A percentile compares a stretch with the other conserved stretches of the same genome.
These are phyloP conservation scores for Phorcus lineatus DNA, from an alignment of 2,888 invertebrate genomes.

Conservation along the genomic window DNA sequence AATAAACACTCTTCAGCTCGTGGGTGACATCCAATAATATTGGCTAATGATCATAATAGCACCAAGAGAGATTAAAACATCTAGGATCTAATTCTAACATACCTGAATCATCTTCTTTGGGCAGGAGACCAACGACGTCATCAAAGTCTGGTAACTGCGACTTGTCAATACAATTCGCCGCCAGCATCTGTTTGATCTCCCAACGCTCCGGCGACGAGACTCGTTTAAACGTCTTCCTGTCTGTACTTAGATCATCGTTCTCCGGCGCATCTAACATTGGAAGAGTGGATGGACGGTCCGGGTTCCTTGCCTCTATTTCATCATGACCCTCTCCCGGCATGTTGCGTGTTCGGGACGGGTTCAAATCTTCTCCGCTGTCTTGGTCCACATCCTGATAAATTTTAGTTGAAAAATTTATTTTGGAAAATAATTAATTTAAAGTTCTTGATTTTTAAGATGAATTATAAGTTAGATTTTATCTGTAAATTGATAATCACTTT, in stretches of 20 bases:
- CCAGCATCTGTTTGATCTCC: conserved; percentile 98
- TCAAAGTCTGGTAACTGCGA: conserved; percentile 98
- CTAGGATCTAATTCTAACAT: not conserved
- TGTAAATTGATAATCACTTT: no score
- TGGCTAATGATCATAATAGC: not conserved
- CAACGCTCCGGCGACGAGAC: conserved; percentile 96
- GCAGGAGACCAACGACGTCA: conserved; percentile 93
- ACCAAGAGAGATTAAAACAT: not conserved
- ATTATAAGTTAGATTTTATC: no score
- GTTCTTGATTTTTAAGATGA: no score
- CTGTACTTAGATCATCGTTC: conserved; percentile 58
- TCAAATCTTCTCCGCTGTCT: conserved; percentile 93
- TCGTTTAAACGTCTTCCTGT: conserved; percentile 75
- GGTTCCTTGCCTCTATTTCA: conserved; percentile 82
- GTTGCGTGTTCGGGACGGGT: conserved; percentile 80
- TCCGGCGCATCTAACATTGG: conserved; percentile 79
- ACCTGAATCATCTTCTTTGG: conserved; percentile 80
- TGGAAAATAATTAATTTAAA: no score
- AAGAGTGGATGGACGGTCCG: conserved; percentile 87
- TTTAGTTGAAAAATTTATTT: not conserved
- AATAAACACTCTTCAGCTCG: no score
- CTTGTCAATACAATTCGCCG: conserved; percentile 92
- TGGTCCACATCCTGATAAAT: conserved; percentile 90
- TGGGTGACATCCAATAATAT: no score
- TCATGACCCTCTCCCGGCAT: conserved; percentile 75